A percentile compares a stretch with the other conserved stretches of the same genome.
Evolutionary conservation across 1,140 invertebrate genomes (phyloP).

Genomic region (Apocrypta bakeri): DNA sequence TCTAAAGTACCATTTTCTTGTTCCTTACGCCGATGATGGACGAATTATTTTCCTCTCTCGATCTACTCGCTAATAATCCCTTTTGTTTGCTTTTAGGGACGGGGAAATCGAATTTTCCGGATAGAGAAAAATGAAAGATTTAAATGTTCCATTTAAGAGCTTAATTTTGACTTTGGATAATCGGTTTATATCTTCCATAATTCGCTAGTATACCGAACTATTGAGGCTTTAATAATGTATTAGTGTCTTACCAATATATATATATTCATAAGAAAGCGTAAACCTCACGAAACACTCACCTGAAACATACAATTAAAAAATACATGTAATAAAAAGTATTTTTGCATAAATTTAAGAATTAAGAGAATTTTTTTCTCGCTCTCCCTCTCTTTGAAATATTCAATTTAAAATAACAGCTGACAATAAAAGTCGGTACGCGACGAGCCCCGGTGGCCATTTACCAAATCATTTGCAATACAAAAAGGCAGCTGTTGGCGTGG

Average conservation of each 20-base stretch:
- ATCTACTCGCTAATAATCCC: background rate
- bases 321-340: background rate
- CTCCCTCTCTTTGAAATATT: background rate
- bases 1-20: background rate
- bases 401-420: constrained; percentile 8
- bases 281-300: background rate
- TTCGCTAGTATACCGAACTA: background rate
- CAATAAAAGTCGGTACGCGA: background rate
- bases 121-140: background rate
- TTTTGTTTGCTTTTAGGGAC: background rate
- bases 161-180: background rate
- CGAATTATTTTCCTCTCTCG: background rate
- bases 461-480: constrained; percentile 25
- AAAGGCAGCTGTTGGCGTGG: background rate
- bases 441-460: background rate
- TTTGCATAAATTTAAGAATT: background rate
- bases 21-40: background rate
- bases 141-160: background rate
- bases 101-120: background rate
- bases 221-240: too few relatives aligned
- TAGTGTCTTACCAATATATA: too few relatives aligned
- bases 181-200: background rate
- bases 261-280: too few relatives aligned
- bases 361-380: background rate
- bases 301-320: background rate